phyloP scores from a whole-genome alignment of 2,888 invertebrate genomes.

The Steinernema scapterisci region DNA sequence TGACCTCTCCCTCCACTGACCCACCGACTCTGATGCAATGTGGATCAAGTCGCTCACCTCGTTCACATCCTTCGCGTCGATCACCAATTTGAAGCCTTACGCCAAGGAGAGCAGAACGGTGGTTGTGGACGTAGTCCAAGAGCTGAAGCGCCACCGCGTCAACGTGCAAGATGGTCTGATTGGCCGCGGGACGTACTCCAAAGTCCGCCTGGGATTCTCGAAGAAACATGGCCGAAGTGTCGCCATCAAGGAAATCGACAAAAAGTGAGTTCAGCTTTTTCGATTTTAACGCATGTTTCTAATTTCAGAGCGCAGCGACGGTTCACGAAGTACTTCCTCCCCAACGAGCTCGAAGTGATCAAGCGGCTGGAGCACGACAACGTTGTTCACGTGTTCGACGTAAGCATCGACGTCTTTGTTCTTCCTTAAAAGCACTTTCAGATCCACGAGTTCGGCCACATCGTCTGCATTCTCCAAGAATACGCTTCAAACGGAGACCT shows the following conservation, averaged over 20 bases:
- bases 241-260: constrained; percentile 49
- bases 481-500: constrained; percentile 73
- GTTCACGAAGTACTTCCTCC: constrained; percentile 81
- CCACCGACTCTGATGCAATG: too few relatives aligned
- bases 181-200: constrained; percentile 44
- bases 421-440: not conserved
- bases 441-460: constrained; percentile 74
- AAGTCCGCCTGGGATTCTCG: constrained; percentile 39
- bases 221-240: constrained; percentile 31
- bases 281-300: not conserved
- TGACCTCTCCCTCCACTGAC: too few relatives aligned
- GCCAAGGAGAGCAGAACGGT: not conserved
- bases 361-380: constrained; percentile 80
- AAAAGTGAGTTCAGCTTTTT: constrained; percentile 31
- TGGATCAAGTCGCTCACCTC: too few relatives aligned
- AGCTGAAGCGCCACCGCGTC: not conserved
- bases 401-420: constrained; percentile 25
- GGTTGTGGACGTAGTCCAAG: not conserved
- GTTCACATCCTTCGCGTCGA: too few relatives aligned
- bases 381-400: constrained; percentile 78
- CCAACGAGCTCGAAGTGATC: constrained; percentile 80
- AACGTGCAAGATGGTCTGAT: not conserved
- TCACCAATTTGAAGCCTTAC: not conserved
- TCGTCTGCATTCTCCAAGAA: constrained; percentile 72
- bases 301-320: too few relatives aligned